A percentile compares a stretch with the other conserved stretches of the same genome.
phyloP scores from a whole-genome alignment of 2,888 invertebrate genomes.

The Zelleria hepariella region DNA sequence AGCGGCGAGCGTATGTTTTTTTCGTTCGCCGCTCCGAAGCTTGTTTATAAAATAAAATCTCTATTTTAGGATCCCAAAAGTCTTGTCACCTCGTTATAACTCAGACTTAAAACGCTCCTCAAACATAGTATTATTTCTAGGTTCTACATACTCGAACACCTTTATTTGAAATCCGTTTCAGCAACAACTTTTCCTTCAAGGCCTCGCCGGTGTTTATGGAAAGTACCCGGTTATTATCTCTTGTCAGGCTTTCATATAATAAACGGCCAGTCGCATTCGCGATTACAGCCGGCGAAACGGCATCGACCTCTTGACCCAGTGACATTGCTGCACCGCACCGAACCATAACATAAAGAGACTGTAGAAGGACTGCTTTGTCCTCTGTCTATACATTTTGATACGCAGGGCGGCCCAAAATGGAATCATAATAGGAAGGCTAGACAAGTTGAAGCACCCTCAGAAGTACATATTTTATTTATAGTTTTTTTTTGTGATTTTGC shows the following conservation, averaged over 20 bases:
- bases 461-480: too few relatives aligned
- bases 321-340: constrained; percentile 28
- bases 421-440: neutral
- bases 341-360: constrained; percentile 24
- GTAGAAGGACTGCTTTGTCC: neutral
- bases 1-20: too few relatives aligned
- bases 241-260: neutral
- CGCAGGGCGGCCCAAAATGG: neutral
- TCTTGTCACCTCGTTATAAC: too few relatives aligned
- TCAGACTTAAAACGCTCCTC: too few relatives aligned
- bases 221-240: neutral
- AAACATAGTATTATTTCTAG: too few relatives aligned
- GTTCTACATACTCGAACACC: too few relatives aligned
- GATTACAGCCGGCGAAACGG: constrained; percentile 23
- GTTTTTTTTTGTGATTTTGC: too few relatives aligned
- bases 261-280: neutral
- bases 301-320: constrained; percentile 50
- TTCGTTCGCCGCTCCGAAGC: too few relatives aligned
- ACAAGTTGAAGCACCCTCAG: too few relatives aligned
- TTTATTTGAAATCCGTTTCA: too few relatives aligned
- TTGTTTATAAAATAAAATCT: too few relatives aligned
- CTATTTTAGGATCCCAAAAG: too few relatives aligned
- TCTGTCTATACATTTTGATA: neutral
- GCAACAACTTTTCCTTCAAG: neutral
- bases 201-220: neutral